phyloP scores from a whole-genome alignment of 2,113 vertebrate genomes.

The Pithys albifrons region DNA sequence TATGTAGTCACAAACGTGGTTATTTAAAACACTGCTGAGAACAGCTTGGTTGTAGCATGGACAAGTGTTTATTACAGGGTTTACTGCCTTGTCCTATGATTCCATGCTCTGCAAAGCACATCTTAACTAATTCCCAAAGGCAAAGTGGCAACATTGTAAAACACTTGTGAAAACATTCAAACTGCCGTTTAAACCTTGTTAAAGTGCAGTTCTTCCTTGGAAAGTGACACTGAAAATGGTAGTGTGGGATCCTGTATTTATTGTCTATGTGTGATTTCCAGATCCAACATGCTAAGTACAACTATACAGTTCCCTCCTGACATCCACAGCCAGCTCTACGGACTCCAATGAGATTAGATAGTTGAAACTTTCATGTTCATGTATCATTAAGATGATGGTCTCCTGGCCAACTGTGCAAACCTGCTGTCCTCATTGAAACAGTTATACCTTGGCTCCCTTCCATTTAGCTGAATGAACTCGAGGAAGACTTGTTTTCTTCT shows the following conservation, averaged over 20 bases:
- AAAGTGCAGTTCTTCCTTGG: not conserved
- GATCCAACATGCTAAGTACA: slow-evolving; percentile 13
- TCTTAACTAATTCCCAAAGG: slow-evolving; percentile 71
- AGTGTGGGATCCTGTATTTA: slow-evolving; percentile 44
- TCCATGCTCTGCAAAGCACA: slow-evolving; percentile 38
- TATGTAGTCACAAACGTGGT: slow-evolving; percentile 6
- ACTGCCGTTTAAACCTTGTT: slow-evolving; percentile 57
- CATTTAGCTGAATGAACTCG: not conserved
- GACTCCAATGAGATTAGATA: not conserved
- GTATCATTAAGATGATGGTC: not conserved
- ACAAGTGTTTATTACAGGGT: slow-evolving; percentile 69
- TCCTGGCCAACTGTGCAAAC: not conserved
- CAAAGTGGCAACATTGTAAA: slow-evolving; percentile 59
- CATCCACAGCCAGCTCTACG: not conserved
- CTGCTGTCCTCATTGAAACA: not conserved
- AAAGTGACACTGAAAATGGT: slow-evolving; percentile 29
- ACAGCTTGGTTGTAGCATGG: slow-evolving; percentile 29
- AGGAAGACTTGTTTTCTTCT: not conserved
- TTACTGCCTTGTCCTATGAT: slow-evolving; percentile 61
- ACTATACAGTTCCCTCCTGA: not conserved
- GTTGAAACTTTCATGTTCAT: not conserved
- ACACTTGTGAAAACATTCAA: slow-evolving; percentile 58
- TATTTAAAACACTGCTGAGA: slow-evolving; percentile 33
- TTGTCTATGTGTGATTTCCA: slow-evolving; percentile 31
- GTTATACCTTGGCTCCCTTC: not conserved